phyloP scores from a whole-genome alignment of 2,113 vertebrate genomes.

The Siniperca knerii region DNA sequence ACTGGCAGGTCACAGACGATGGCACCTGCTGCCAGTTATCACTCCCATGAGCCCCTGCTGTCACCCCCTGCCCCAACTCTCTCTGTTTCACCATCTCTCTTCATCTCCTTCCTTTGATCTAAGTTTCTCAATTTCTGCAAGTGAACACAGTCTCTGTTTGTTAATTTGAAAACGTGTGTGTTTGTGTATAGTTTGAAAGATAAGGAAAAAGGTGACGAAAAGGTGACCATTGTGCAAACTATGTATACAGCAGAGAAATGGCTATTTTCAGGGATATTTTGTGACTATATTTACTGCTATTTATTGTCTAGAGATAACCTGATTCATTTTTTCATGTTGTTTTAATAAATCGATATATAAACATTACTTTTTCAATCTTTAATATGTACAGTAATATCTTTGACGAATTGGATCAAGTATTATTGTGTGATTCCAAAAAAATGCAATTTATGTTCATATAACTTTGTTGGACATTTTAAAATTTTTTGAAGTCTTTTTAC shows the following conservation, averaged over 20 bases:
- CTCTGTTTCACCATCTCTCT: slow-evolving; percentile 4
- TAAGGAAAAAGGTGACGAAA: neutral
- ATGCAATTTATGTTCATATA: neutral
- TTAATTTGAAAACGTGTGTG: neutral
- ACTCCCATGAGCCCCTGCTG: slow-evolving; percentile 35
- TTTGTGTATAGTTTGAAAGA: slow-evolving; percentile 1
- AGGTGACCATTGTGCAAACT: neutral
- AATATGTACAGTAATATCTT: neutral
- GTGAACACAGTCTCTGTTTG: neutral
- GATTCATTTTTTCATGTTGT: neutral
- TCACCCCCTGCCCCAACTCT: neutral
- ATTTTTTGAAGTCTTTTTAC: neutral
- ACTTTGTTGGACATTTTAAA: neutral
- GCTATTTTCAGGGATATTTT: too few relatives aligned
- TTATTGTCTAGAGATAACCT: neutral
- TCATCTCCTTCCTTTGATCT: slow-evolving; percentile 7
- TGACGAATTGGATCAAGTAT: neutral
- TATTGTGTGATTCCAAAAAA: neutral
- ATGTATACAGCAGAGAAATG: neutral
- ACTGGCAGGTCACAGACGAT: slow-evolving; percentile 44
- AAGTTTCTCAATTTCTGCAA: neutral
- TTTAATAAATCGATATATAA: neutral
- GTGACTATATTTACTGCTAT: neutral
- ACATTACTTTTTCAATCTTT: neutral
- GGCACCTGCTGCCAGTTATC: slow-evolving; percentile 44